A percentile compares a stretch with the other conserved stretches of the same genome.
phyloP scores from a whole-genome alignment of 1,140 invertebrate species.

The Drosophila miranda region DNA sequence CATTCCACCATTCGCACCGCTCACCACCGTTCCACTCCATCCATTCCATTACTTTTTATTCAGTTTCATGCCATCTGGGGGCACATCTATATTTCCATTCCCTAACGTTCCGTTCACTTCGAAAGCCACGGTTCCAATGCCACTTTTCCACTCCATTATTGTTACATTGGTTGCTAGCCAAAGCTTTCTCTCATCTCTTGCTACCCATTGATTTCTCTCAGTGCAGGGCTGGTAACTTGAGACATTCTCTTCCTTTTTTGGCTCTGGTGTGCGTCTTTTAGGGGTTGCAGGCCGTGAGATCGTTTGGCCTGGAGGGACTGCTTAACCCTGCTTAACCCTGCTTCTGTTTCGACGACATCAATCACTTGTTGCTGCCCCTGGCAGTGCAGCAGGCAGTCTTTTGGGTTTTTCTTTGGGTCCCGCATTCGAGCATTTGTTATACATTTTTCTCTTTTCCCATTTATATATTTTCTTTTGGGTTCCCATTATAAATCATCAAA shows the following conservation, averaged over 20 bases:
- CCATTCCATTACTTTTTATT: no score
- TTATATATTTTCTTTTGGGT: slow-evolving; percentile 7
- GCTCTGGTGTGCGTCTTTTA: background rate
- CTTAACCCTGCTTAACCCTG: background rate
- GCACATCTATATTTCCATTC: no score
- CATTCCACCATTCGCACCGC: no score
- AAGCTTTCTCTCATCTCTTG: no score
- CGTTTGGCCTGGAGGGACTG: background rate
- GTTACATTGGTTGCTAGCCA: no score
- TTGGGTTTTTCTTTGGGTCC: slow-evolving; percentile 1
- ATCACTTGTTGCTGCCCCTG: slow-evolving; percentile 69
- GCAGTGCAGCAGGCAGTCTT: slow-evolving; percentile 5
- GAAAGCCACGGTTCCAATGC: no score
- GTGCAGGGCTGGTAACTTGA: slow-evolving; percentile 32
- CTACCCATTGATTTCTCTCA: background rate
- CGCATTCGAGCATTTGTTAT: slow-evolving; percentile 34
- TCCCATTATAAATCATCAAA: slow-evolving; percentile 66
- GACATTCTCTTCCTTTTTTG: background rate
- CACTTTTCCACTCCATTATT: no score
- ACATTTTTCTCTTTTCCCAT: no score
- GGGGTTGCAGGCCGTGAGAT: slow-evolving; percentile 18
- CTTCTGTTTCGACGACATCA: slow-evolving; percentile 38
- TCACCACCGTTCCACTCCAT: no score
- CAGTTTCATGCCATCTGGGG: no score
- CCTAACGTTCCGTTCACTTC: no score